phyloP scores from a whole-genome alignment of 2,113 vertebrate genomes.

The Caretta caretta region DNA sequence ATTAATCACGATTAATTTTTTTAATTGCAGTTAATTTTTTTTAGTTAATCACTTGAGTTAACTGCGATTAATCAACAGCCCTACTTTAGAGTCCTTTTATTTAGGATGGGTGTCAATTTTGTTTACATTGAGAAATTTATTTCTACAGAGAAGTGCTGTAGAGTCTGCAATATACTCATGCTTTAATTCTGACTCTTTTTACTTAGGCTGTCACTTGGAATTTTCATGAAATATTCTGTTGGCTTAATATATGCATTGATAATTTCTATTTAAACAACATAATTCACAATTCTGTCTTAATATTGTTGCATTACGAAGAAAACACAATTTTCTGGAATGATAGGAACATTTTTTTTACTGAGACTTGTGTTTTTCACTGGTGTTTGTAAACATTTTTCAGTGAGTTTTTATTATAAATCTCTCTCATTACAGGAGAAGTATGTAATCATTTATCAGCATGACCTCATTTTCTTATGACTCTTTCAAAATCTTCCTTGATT shows the following conservation, averaged over 20 bases:
- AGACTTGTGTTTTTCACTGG: background rate
- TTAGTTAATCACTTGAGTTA: too few species aligned
- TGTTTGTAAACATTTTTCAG: background rate
- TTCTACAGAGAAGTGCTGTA: background rate
- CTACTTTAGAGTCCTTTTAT: background rate
- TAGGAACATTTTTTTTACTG: background rate
- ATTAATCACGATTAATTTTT: too few species aligned
- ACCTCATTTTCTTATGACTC: background rate
- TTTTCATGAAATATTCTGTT: slow-evolving; percentile 7
- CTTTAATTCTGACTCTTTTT: background rate
- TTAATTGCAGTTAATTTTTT: too few species aligned
- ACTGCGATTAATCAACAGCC: too few species aligned
- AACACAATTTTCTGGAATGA: background rate
- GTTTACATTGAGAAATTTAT: background rate
- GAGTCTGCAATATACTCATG: slow-evolving; percentile 1
- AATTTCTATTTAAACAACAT: background rate
- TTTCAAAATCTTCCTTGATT: background rate
- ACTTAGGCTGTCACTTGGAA: background rate
- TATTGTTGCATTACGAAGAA: background rate
- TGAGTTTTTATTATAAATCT: background rate
- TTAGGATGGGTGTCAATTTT: background rate
- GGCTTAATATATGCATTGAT: slow-evolving; percentile 12
- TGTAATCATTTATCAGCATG: background rate
- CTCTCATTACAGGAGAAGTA: background rate
- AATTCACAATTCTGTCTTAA: background rate